phyloP scores from a whole-genome alignment of 2,888 invertebrate genomes.

The Syrphus vitripennis region DNA sequence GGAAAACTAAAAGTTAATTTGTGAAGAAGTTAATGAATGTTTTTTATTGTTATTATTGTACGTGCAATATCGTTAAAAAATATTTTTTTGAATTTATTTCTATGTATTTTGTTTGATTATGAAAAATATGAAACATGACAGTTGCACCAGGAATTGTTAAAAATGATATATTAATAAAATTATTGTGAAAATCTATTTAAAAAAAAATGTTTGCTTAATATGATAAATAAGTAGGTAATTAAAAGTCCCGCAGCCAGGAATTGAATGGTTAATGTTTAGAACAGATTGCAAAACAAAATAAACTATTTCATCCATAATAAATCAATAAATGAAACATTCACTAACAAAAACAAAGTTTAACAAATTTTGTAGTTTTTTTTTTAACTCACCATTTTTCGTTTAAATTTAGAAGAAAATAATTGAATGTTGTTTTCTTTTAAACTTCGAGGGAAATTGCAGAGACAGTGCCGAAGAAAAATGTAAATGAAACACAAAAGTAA shows the following conservation, averaged over 20 bases:
- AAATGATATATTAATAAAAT: neutral
- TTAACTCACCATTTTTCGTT: slow-evolving; percentile 1
- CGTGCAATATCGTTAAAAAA: neutral
- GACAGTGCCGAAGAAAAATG: neutral
- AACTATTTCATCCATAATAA: neutral
- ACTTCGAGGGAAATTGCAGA: neutral
- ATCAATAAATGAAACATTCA: slow-evolving; percentile 9
- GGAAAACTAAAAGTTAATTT: neutral
- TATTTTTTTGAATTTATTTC: neutral
- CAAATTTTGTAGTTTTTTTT: neutral
- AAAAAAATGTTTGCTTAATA: neutral
- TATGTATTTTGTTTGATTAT: neutral
- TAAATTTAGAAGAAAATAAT: neutral
- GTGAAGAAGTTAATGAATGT: neutral
- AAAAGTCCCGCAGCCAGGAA: neutral
- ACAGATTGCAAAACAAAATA: neutral
- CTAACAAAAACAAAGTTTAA: neutral
- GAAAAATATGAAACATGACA: slow-evolving; percentile 6
- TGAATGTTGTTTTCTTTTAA: neutral
- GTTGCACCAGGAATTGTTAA: neutral
- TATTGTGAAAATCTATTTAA: neutral
- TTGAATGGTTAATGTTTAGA: slow-evolving; percentile 6
- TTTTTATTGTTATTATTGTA: neutral
- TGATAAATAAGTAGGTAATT: neutral
- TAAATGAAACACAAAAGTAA: neutral